Base-by-base conservation (phyloP, 2,113 vertebrate species). In the Xiphorhynchus elegans region DNA sequence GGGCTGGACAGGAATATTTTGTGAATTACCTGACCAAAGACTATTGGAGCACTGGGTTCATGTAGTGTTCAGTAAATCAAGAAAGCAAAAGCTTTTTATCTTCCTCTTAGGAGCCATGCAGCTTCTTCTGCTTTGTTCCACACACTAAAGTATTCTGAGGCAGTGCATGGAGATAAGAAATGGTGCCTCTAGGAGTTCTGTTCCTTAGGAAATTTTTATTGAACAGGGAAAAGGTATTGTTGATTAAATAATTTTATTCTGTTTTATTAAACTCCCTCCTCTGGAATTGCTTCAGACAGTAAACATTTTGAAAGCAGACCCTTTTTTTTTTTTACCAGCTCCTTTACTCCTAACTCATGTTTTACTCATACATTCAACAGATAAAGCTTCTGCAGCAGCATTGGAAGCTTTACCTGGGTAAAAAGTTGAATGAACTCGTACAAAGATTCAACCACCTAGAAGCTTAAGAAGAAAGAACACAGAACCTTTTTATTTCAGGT, bases 1-100 rank as follows among this genome's bases (percentile, higher is more conserved):
- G 91, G 98, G 98, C 35, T 99, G 99, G 99, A 98, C 97, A 1
- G 99, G 99, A 11, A 94, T 98, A 73, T 98, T 98, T 96, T 99
- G 99, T 64, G 98, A 99, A 97, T 76, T 98, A 68, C 98, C 98
- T 37, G 97, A 98, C 56, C 80, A 60, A 81, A 88, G 16, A 39
- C 28, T 91, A 12, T 40, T 62, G 75, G 59, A 94, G 29, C 28
- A 0, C 47, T 95, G 92, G 91, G 44, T 60, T 90, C 86, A 31
- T 0, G 20, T n/a, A 37, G 42, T 72, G 37, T 60, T 89, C 52
- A 96, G 90, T 29, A 94, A 85, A 62, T 93, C 96, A 63, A 89
- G 83, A 50, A 86, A 90, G 72, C 44, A 84, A 33, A 88, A 90
- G 7, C 7, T 92, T 64, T 81, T 37, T 42, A 25, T 52, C 31